Base-by-base conservation (phyloP, 2,113 vertebrate genomes). In the Aythya baeri region DNA sequence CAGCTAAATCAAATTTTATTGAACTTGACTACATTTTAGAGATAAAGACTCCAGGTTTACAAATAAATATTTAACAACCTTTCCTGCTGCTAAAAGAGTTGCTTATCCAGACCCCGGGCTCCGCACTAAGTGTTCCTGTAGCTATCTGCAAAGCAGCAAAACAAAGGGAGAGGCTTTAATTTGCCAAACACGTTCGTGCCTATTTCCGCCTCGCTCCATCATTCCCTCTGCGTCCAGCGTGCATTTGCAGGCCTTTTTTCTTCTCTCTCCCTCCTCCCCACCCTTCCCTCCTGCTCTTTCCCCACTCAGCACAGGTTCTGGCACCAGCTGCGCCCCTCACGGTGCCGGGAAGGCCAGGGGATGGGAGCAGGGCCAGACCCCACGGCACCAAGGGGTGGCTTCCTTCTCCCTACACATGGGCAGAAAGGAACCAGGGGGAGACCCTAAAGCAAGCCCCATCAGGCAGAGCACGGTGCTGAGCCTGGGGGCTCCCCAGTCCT, bases 21-120 rank as follows among this genome's bases (percentile, higher is more conserved):
- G 96, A 95, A 96, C 93, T 77, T 93, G 85, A 94, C 92, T 91
- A 71, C 15, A 6, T 94, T 94, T 92, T 93, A 91, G 83, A 89
- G 43, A 95, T 94, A 96, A 97, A 97, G 93, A 94, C 92, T 97
- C 91, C 93, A 94, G 90, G 93, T 96, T 97, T 96, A 96, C 93
- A 96, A 97, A 97, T 97, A 97, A 97, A 97, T 97, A 96, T 97
- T 96, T 97, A 96, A 97, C 93, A 88, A 93, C 91, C 89, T 85
- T 89, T 92, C 74, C 94, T 85, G 94, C 95, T 94, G 93, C 80
- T 94, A 74, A 88, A 93, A 82, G 80, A 96, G 74, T 93, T 86
- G 94, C 95, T 95, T 89, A 92, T 29, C 88, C 93, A 96, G 89
- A 95, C 88, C 80, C 77, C 0, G 0, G 92, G 89, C 92, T 95